Conservation (phyloP, 2,888 invertebrate species). For the Heliconius erato region DNA sequence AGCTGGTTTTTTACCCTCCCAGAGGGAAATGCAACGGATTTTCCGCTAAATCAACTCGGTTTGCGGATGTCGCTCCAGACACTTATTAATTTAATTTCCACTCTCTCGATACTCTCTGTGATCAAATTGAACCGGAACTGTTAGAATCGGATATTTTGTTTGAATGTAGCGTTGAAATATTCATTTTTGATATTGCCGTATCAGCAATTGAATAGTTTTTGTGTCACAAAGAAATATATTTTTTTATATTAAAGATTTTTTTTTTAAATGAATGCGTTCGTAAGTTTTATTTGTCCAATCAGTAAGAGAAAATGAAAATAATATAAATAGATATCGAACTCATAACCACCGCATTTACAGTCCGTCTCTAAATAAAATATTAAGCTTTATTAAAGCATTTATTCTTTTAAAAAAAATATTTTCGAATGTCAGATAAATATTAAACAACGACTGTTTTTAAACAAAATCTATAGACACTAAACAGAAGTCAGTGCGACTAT, state of each 20-base stretch:
- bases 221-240: background rate
- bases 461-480: too few relatives aligned
- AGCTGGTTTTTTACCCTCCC: slow-evolving; percentile 26
- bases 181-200: background rate
- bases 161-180: background rate
- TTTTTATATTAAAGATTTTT: too few relatives aligned
- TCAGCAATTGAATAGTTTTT: background rate
- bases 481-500: background rate
- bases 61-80: slow-evolving; percentile 20
- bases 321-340: too few relatives aligned
- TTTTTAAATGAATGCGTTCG: too few relatives aligned
- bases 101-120: background rate
- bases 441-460: too few relatives aligned
- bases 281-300: too few relatives aligned
- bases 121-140: background rate
- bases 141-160: background rate
- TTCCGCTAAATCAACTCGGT: slow-evolving; percentile 28
- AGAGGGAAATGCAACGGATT: slow-evolving; percentile 29
- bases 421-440: too few relatives aligned
- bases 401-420: too few relatives aligned
- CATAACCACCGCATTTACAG: background rate
- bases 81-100: slow-evolving; percentile 25
- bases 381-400: too few relatives aligned
- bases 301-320: too few relatives aligned
- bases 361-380: too few relatives aligned